Conservation (phyloP, 2,797 vertebrate species). For the Agapornis canus region DNA sequence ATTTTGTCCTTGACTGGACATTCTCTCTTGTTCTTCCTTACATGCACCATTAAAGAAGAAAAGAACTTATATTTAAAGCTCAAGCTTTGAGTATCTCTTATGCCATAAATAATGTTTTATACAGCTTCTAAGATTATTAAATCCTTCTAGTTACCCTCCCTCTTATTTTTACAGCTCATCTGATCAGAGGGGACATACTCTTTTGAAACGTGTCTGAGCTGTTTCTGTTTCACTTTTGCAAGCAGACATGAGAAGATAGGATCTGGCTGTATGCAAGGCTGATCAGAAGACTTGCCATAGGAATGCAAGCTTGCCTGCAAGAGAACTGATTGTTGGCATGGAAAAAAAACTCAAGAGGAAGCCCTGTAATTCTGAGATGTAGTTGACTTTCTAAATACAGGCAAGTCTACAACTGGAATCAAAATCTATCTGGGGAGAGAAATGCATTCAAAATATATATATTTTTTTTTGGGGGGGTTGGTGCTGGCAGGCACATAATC, state of each 20-base stretch:
- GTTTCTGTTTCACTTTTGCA: constrained; percentile 15
- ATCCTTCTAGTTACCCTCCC: constrained; percentile 23
- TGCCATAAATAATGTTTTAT: constrained; percentile 56
- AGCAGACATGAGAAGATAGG: not conserved
- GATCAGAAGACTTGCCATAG: not conserved
- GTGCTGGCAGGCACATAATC: not conserved
- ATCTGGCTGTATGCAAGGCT: not conserved
- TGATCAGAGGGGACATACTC: not conserved
- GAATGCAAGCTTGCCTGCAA: not conserved
- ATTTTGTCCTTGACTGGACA: constrained; percentile 71
- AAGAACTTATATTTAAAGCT: constrained; percentile 19
- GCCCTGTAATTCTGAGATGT: not conserved
- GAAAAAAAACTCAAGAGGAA: not conserved
- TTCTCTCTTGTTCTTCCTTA: constrained; percentile 47
- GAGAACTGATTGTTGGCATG: not conserved
- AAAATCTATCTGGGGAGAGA: not conserved
- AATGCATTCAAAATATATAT: not conserved
- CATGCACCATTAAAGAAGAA: constrained; percentile 21
- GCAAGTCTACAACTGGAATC: not conserved
- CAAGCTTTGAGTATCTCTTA: constrained; percentile 10
- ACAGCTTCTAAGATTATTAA: constrained; percentile 23
- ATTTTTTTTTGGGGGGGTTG: not conserved
- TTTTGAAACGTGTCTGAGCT: constrained; percentile 18
- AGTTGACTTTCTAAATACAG: not conserved
- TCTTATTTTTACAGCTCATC: not conserved